Conservation (phyloP, 2,113 vertebrate genomes). For the Lipotes vexillifer region DNA sequence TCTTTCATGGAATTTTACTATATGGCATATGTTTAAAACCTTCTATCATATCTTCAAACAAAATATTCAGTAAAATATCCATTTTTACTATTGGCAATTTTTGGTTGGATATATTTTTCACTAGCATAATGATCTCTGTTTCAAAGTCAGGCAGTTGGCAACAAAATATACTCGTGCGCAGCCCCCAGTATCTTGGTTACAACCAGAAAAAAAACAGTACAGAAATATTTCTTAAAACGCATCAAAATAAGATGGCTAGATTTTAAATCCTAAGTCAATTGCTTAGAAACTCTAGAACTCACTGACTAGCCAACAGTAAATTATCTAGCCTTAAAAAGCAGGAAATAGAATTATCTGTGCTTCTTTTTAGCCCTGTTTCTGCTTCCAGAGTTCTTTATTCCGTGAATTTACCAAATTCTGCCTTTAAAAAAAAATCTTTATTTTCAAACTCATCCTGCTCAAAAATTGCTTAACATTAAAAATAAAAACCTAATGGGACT, state of each 20-base stretch:
- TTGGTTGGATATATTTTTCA: not conserved
- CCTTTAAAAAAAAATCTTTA: not conserved
- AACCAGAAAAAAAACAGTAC: not conserved
- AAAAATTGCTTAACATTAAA: not conserved
- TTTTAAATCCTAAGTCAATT: not conserved
- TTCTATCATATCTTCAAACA: not conserved
- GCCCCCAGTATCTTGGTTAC: not conserved
- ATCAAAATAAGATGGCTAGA: not conserved
- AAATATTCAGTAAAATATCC: not conserved
- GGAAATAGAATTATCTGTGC: not conserved
- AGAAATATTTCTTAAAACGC: not conserved
- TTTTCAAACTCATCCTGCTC: not conserved
- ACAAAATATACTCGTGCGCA: not conserved
- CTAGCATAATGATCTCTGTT: not conserved
- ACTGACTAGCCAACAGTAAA: not conserved
- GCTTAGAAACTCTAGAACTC: not conserved
- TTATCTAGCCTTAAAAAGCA: not conserved
- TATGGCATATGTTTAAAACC: not conserved
- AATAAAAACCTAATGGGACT: not conserved
- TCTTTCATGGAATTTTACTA: not conserved
- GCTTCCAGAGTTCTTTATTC: not conserved
- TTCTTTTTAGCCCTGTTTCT: not conserved
- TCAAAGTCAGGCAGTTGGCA: not conserved
- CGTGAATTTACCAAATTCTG: not conserved
- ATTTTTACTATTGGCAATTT: not conserved